These are phyloP conservation scores for Dicyrtoma fusca DNA, from an alignment of 2,888 invertebrate species.

Conservation along the genomic window DNA sequence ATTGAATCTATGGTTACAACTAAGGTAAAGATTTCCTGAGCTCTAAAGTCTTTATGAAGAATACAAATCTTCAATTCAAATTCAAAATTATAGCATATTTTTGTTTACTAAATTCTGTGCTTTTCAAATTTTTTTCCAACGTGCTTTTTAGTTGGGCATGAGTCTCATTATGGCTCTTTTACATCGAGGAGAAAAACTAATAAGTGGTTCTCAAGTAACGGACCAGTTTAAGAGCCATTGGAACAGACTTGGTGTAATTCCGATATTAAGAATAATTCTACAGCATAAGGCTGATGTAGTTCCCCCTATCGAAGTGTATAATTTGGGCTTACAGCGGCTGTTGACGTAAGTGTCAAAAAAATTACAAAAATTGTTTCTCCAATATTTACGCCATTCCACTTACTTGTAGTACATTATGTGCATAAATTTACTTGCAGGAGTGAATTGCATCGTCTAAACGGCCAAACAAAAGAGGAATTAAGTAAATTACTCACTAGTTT, in stretches of 20 bases:
- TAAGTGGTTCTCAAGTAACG: conserved; percentile 13
- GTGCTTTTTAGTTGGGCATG: conserved; percentile 30
- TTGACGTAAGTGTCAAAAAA: conserved; percentile 10
- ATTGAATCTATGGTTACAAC: conserved; percentile 23
- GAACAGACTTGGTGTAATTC: conserved; percentile 17
- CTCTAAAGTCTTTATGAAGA: background rate
- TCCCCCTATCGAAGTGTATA: conserved; percentile 30
- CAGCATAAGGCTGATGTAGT: conserved; percentile 17
- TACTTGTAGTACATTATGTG: too few species aligned
- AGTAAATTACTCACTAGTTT: conserved; percentile 16
- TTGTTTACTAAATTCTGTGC: too few species aligned
- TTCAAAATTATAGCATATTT: too few species aligned
- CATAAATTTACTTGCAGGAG: conserved; percentile 26
- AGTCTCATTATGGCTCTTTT: conserved; percentile 33
- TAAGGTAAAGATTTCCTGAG: too few species aligned
- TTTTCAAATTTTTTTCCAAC: background rate
- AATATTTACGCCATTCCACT: too few species aligned
- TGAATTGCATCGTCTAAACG: conserved; percentile 12
- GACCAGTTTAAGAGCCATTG: conserved; percentile 30
- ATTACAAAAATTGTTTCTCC: too few species aligned
- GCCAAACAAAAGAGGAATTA: conserved; percentile 26
- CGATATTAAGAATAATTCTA: conserved; percentile 8
- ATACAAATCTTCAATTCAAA: too few species aligned
- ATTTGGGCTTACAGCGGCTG: conserved; percentile 23
- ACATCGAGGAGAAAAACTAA: conserved; percentile 34